Evolutionary conservation across 2,113 vertebrate species (phyloP).

Genomic region (Indri indri): DNA sequence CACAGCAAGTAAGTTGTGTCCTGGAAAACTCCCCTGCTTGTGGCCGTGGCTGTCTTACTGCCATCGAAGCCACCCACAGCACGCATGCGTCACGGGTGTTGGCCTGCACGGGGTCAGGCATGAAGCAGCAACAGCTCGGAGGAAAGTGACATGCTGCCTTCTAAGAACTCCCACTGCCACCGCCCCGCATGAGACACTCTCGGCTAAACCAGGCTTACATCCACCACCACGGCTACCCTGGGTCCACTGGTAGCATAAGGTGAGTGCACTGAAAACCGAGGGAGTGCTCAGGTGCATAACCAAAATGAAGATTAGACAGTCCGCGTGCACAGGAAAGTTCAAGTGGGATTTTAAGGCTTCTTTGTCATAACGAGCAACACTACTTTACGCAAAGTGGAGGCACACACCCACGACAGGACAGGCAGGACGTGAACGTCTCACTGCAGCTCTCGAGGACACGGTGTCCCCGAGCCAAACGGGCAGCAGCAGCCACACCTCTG

Average conservation of each 20-base stretch:
- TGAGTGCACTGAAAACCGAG: background rate
- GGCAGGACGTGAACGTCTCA: too few relatives aligned
- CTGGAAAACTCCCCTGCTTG: background rate
- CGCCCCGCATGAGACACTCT: background rate
- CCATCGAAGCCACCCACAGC: background rate
- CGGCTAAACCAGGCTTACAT: fast-evolving
- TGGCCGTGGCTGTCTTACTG: fast-evolving
- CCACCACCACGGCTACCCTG: background rate
- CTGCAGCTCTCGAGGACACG: background rate
- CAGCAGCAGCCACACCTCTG: background rate
- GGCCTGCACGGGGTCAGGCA: fast-evolving
- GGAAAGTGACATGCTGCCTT: background rate
- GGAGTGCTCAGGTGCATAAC: too few relatives aligned
- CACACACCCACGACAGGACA: background rate
- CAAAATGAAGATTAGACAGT: too few relatives aligned
- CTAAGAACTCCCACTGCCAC: background rate
- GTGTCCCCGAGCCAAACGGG: background rate
- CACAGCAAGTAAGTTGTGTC: fast-evolving
- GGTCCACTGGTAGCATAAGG: background rate
- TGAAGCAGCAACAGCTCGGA: fast-evolving
- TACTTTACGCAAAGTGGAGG: too few relatives aligned
- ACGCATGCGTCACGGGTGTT: fast-evolving
- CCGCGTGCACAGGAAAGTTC: background rate
- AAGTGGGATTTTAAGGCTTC: background rate
- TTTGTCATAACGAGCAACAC: background rate